Evolutionary conservation across 2,797 vertebrate species (phyloP).

Genomic region (Sylvia borin): DNA sequence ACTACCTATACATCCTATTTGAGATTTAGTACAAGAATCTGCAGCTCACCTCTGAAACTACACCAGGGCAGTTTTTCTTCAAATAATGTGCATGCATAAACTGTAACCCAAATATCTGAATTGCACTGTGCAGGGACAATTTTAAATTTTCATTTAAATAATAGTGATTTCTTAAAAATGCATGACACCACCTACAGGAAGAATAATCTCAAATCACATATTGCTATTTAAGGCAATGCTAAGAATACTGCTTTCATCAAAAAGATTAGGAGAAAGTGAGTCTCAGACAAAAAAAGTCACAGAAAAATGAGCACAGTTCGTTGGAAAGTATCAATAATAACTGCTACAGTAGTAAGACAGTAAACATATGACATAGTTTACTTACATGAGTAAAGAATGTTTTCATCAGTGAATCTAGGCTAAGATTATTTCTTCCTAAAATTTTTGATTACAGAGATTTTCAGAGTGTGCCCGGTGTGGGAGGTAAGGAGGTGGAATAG

Average conservation of each 20-base stretch:
- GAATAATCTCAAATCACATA: not conserved
- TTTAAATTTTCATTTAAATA: not conserved
- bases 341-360: not conserved
- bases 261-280: not conserved
- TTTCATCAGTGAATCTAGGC: not conserved
- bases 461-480: not conserved
- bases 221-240: not conserved
- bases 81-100: not conserved
- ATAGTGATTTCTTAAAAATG: not conserved
- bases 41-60: not conserved
- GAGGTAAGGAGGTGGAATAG: not conserved
- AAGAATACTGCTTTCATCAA: not conserved
- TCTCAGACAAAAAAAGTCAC: not conserved
- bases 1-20: not conserved
- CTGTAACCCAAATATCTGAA: not conserved
- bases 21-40: not conserved
- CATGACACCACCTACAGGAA: not conserved
- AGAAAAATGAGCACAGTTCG: not conserved
- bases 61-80: not conserved
- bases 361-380: not conserved
- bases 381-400: not conserved
- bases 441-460: not conserved
- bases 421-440: not conserved
- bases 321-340: not conserved
- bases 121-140: not conserved